A percentile compares a stretch with the other conserved stretches of the same genome.
Evolutionary conservation across 2,888 invertebrate genomes (phyloP).

Genomic region (Ecliptopera silaceata): DNA sequence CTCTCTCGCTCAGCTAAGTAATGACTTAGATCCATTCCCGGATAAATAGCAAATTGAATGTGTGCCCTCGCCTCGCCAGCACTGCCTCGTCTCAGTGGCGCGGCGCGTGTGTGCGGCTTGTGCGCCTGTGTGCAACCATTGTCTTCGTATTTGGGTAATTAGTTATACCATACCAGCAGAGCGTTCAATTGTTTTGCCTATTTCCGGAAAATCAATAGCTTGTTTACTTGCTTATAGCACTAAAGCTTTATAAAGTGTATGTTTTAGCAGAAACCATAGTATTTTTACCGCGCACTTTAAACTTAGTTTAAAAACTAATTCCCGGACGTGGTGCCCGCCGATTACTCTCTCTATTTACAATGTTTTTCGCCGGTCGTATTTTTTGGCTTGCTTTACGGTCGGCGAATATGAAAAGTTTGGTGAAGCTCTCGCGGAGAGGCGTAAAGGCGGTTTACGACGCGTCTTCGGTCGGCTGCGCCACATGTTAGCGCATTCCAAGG

Average conservation of each 20-base stretch:
- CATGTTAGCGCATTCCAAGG: constrained; percentile 70
- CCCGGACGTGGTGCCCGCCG: constrained; percentile 58
- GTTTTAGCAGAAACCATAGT: constrained; percentile 46
- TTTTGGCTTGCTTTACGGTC: constrained; percentile 79
- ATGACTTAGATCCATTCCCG: constrained; percentile 82
- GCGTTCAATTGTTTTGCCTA: constrained; percentile 17
- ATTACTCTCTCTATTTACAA: constrained; percentile 79
- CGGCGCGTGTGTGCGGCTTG: constrained; percentile 33
- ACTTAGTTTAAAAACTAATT: constrained; percentile 80
- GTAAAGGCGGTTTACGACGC: constrained; percentile 81
- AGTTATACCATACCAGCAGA: constrained; percentile 31
- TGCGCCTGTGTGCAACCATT: constrained; percentile 28
- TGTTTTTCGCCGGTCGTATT: constrained; percentile 81
- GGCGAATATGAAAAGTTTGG: constrained; percentile 82
- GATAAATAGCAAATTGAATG: constrained; percentile 83
- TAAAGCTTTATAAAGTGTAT: constrained; percentile 49
- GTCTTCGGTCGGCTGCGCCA: constrained; percentile 78
- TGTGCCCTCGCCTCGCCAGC: constrained; percentile 61
- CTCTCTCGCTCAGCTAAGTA: constrained; percentile 81
- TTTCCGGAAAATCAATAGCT: constrained; percentile 15
- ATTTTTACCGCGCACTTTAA: constrained; percentile 69
- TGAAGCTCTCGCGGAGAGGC: constrained; percentile 74
- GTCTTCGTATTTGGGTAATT: constrained; percentile 44
- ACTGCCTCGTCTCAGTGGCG: constrained; percentile 41
- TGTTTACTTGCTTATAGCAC: constrained; percentile 6